Evolutionary conservation across 2,797 vertebrate genomes (phyloP).

Genomic region (Microctenopoma lineatum): DNA sequence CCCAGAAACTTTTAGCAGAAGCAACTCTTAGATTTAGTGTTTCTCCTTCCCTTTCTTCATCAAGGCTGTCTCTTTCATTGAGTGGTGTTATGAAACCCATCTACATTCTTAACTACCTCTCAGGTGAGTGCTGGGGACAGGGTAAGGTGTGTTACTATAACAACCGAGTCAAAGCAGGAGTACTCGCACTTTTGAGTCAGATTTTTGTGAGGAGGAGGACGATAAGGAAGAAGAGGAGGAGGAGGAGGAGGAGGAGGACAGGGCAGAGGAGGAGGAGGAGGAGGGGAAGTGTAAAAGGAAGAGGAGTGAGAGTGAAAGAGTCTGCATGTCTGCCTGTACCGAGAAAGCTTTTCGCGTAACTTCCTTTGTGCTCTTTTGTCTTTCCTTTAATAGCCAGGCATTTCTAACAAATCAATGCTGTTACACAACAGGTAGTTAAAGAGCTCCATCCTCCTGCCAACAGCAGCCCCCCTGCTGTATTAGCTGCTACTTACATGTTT

Average conservation of each 20-base stretch:
- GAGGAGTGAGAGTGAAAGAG: slow-evolving; percentile 51
- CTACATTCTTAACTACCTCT: slow-evolving; percentile 66
- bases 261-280: slow-evolving; percentile 18
- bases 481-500: slow-evolving; percentile 52
- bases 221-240: slow-evolving; percentile 7
- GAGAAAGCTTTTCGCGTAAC: slow-evolving; percentile 52
- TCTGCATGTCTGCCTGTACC: slow-evolving; percentile 31
- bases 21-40: slow-evolving; percentile 3
- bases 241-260: slow-evolving; percentile 29
- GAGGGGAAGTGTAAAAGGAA: slow-evolving; percentile 49
- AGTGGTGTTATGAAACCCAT: slow-evolving; percentile 68
- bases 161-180: slow-evolving; percentile 69
- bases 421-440: slow-evolving; percentile 76
- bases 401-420: slow-evolving; percentile 74
- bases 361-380: slow-evolving; percentile 53
- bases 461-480: slow-evolving; percentile 51
- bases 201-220: slow-evolving; percentile 34
- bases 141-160: slow-evolving; percentile 71
- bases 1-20: background rate
- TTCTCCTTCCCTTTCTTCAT: slow-evolving; percentile 24
- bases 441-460: slow-evolving; percentile 52
- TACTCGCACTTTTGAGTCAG: slow-evolving; percentile 61
- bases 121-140: slow-evolving; percentile 59
- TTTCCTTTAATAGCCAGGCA: slow-evolving; percentile 67
- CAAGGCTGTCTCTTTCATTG: slow-evolving; percentile 63